Conservation (phyloP, 2,888 invertebrate genomes). For the Mycogona germanica region DNA sequence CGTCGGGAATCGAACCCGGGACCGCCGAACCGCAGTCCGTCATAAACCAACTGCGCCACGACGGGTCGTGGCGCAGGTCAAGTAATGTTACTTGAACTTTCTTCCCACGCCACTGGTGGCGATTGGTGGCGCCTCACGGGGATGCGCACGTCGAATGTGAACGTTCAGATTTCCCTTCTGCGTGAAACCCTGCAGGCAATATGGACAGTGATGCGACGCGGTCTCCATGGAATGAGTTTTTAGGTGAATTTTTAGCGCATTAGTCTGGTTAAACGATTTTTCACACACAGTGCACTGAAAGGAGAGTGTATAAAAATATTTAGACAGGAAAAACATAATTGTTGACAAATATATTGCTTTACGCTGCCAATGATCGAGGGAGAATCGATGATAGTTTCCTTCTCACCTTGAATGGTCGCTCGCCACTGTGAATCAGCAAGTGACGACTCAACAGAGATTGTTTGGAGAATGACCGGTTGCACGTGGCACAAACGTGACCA, state of each 20-base stretch:
- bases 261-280: constrained; percentile 47
- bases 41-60: too few relatives aligned
- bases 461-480: constrained; percentile 36
- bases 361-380: too few relatives aligned
- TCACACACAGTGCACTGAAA: constrained; percentile 45
- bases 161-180: constrained; percentile 46
- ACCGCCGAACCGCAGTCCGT: too few relatives aligned
- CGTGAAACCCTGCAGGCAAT: constrained; percentile 47
- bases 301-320: too few relatives aligned
- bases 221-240: constrained; percentile 44
- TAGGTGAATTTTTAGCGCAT: constrained; percentile 46
- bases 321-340: too few relatives aligned
- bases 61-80: too few relatives aligned
- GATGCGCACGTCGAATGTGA: constrained; percentile 44
- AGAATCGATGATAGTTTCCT: too few relatives aligned
- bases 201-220: constrained; percentile 44
- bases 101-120: too few relatives aligned
- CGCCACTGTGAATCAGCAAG: constrained; percentile 45
- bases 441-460: constrained; percentile 43
- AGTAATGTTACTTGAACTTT: too few relatives aligned
- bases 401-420: constrained; percentile 45
- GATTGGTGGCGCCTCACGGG: not conserved
- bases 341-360: too few relatives aligned
- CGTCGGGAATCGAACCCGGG: too few relatives aligned
- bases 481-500: constrained; percentile 22